phyloP scores from a whole-genome alignment of 2,113 vertebrate species.

The Hippocampus guttulatus region DNA sequence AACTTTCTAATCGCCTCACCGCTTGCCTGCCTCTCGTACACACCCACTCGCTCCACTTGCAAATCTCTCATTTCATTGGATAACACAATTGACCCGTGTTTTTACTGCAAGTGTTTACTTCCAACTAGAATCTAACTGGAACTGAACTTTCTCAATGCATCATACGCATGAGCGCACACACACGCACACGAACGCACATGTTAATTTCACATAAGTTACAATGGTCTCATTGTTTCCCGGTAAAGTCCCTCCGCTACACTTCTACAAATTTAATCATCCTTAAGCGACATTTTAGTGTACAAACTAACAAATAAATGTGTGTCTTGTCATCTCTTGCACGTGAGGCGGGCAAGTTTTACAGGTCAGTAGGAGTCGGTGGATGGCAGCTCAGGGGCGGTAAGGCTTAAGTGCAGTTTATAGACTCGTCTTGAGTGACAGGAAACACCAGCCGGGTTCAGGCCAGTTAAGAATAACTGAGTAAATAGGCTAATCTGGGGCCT shows the following conservation, averaged over 20 bases:
- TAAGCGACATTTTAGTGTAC: background rate
- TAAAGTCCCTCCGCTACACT: no score
- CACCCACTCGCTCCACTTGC: no score
- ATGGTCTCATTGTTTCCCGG: background rate
- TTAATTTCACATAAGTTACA: background rate
- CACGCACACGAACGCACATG: background rate
- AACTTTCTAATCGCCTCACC: no score
- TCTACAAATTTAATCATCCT: background rate
- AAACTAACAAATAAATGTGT: background rate
- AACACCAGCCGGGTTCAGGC: conserved; percentile 25
- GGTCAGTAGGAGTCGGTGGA: conserved; percentile 9
- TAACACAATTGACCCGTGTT: no score
- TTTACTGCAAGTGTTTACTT: no score
- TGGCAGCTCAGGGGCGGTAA: background rate
- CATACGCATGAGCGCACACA: no score
- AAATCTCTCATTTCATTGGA: no score
- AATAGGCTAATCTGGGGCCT: conserved; percentile 32
- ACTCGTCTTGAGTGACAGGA: conserved; percentile 35
- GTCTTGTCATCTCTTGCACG: background rate
- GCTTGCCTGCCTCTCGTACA: no score
- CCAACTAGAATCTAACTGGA: no score
- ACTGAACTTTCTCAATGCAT: no score
- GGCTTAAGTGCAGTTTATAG: conserved; percentile 21
- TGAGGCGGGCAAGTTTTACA: background rate
- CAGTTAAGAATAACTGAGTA: conserved; percentile 41